phyloP scores from a whole-genome alignment of 2,888 invertebrate genomes.

The Eudasyphora cyanicolor region DNA sequence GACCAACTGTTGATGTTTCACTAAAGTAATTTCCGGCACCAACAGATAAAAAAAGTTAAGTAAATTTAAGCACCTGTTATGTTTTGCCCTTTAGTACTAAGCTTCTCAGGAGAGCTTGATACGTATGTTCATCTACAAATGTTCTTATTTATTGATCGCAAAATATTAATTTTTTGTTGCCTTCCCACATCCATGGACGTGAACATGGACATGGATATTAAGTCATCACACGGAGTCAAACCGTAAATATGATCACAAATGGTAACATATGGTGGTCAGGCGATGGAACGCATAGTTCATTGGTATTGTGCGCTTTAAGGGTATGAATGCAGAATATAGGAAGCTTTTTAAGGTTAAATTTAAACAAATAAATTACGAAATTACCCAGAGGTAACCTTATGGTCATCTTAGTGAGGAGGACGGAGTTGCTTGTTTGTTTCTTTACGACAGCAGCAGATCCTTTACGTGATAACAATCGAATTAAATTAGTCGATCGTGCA shows the following conservation, averaged over 20 bases:
- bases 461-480: background rate
- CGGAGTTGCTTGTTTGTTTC: background rate
- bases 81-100: background rate
- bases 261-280: background rate
- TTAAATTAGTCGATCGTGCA: background rate
- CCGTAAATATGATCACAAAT: background rate
- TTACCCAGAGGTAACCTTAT: background rate
- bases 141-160: background rate
- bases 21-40: background rate
- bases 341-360: background rate
- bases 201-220: background rate
- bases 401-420: background rate
- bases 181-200: too few species aligned
- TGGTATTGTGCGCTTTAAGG: background rate
- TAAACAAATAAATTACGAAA: background rate
- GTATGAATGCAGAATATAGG: too few species aligned
- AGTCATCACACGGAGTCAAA: background rate
- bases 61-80: background rate
- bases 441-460: background rate
- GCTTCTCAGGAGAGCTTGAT: too few species aligned
- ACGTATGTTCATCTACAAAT: background rate
- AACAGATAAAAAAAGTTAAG: background rate
- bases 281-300: background rate
- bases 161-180: background rate
- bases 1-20: background rate